These are phyloP conservation scores for Cacoxenus indagator DNA, from an alignment of 2,888 invertebrate species.

Conservation along the genomic window DNA sequence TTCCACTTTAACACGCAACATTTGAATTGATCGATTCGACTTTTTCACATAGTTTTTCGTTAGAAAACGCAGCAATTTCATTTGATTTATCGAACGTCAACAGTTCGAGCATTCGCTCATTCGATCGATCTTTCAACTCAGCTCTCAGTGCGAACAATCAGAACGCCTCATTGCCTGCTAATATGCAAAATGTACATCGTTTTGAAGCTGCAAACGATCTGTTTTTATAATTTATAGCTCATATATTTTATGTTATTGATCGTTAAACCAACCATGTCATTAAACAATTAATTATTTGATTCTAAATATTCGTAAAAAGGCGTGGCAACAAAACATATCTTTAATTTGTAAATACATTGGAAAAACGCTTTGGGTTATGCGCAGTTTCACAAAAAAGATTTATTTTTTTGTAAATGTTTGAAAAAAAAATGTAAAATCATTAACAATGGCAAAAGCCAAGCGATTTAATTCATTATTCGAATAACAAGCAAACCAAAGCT, in stretches of 20 bases:
- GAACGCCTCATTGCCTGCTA: neutral
- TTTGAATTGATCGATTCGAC: neutral
- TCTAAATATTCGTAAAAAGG: slow-evolving; percentile 10
- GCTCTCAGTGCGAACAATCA: neutral
- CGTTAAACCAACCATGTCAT: slow-evolving; percentile 42
- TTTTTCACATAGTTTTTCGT: neutral
- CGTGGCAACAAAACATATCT: neutral
- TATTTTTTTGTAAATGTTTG: neutral
- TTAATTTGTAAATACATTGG: neutral
- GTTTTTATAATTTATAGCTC: slow-evolving; percentile 7
- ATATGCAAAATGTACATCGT: neutral
- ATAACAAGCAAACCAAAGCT: neutral
- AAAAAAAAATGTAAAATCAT: neutral
- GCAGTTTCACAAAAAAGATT: neutral
- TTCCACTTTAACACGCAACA: slow-evolving; percentile 16
- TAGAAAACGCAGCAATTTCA: slow-evolving; percentile 52
- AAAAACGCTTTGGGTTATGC: neutral
- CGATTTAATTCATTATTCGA: neutral
- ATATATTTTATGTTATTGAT: slow-evolving; percentile 21
- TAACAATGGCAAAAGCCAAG: neutral
- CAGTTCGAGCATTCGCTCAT: slow-evolving; percentile 38
- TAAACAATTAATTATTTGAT: slow-evolving; percentile 52
- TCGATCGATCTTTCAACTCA: neutral
- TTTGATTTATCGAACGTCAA: slow-evolving; percentile 60
- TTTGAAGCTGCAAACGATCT: slow-evolving; percentile 6